Conservation (phyloP, 2,797 vertebrate genomes). For the Myotis pilosus region DNA sequence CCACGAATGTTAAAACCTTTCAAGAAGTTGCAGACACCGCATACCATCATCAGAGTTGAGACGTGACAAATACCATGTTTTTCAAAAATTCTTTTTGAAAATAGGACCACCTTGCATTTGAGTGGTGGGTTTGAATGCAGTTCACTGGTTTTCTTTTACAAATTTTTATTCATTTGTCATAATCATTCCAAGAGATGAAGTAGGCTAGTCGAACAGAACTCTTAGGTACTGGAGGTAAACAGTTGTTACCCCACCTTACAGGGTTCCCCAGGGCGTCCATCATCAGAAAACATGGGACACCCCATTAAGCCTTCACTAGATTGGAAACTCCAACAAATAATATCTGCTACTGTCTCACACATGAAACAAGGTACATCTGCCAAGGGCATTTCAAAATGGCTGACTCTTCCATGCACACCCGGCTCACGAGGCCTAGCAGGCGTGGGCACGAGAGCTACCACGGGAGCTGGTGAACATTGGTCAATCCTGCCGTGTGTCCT, state of each 20-base stretch:
- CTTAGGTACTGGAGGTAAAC: background rate
- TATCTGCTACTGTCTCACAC: background rate
- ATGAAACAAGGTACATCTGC: background rate
- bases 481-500: background rate
- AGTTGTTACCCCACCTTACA: background rate
- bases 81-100: background rate
- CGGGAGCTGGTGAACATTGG: background rate
- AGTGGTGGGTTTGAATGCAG: background rate
- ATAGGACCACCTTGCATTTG: background rate
- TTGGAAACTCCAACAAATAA: background rate
- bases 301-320: background rate
- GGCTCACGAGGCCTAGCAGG: background rate
- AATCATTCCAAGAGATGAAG: background rate
- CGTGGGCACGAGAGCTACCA: rapidly evolving
- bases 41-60: background rate
- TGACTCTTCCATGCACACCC: background rate
- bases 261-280: background rate
- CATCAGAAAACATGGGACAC: background rate
- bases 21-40: background rate
- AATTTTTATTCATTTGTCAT: background rate
- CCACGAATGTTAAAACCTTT: constrained; percentile 51
- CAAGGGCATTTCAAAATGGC: background rate
- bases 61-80: background rate
- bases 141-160: background rate
- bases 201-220: background rate